Evolutionary conservation across 2,113 vertebrate species (phyloP), one percentile per base, ranked within the genome.

Genomic region (Loxodonta africana): DNA sequence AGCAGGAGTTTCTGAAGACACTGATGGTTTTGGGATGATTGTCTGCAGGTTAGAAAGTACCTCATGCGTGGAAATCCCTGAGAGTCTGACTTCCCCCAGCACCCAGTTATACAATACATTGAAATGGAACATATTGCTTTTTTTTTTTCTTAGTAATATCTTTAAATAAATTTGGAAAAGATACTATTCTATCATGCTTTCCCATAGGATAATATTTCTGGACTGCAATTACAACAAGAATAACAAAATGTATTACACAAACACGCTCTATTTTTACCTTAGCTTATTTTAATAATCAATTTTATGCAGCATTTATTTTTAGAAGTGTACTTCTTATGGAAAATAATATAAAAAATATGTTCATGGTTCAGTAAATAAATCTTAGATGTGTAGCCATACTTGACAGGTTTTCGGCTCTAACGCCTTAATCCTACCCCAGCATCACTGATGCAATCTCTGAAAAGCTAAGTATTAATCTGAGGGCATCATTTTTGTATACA

Each of bases 401-500:
- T 93, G 96, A 96, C 83, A 97, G 90, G 93, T 96, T 93, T 97
- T 93, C 98, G 78, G 85, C 51, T 95, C 83, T 96, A 93, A 96
- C 63, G 28, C 93, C 93, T 98, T 98, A 97, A 97, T 97, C 89
- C 30, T 89, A 94, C 80, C 76, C 30, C 73, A 87, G 41, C 74
- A 91, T 84, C 83, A 94, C 5, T 28, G 25, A 90, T 63, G 20
- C 20, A 76, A 88, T 90, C 90, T 94, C 53, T 84, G 41, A 74
- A 95, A 98, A 86, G 8, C 44, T 94, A 97, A 98, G 90, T 94
- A 97, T 96, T 98, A 97, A 96, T 94, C 23, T 96, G 6, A 93
- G 94, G 67, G 0, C 89, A 91, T 62, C 80, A 28, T 76, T 97
- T 95, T 93, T 96, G n/a, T 96, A 98, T 96, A 84, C 15, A 76